Percentiles rank a stretch among this genome's conserved stretches.
Conservation (phyloP, 2,888 invertebrate species). For the Myopa testacea region DNA sequence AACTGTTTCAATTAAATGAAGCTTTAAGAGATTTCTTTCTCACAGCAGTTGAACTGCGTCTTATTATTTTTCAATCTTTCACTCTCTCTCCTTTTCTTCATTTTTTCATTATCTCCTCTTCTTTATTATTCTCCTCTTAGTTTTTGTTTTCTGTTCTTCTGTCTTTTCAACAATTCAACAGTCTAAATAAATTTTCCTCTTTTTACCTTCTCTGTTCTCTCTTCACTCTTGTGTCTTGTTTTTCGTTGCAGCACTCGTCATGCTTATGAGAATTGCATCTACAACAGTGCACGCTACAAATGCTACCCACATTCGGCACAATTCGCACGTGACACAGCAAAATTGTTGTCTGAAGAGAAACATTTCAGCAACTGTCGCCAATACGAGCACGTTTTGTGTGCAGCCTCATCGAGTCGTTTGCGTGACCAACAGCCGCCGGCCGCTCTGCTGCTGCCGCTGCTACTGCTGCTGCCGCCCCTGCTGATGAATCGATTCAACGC, state of each 20-base stretch:
- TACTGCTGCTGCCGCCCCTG: neutral
- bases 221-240: neutral
- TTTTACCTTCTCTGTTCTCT: neutral
- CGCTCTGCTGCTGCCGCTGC: neutral
- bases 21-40: no score
- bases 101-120: no score
- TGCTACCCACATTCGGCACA: constrained; percentile 65
- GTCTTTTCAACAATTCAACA: no score
- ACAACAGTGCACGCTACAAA: constrained; percentile 66
- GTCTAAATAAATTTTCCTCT: neutral
- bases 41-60: no score
- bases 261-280: constrained; percentile 67
- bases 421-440: neutral
- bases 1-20: no score
- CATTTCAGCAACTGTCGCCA: constrained; percentile 65
- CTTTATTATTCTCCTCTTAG: no score
- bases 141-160: no score
- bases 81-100: no score
- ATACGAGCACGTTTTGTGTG: constrained; percentile 59
- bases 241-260: constrained; percentile 61
- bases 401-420: neutral
- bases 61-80: no score
- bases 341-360: constrained; percentile 66
- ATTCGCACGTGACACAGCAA: constrained; percentile 65
- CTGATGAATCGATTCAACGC: constrained; percentile 15